Percentiles rank a stretch among this genome's conserved stretches.
These are phyloP conservation scores for Peromyscus californicus DNA, from an alignment of 2,113 vertebrate species.

Conservation along the genomic window DNA sequence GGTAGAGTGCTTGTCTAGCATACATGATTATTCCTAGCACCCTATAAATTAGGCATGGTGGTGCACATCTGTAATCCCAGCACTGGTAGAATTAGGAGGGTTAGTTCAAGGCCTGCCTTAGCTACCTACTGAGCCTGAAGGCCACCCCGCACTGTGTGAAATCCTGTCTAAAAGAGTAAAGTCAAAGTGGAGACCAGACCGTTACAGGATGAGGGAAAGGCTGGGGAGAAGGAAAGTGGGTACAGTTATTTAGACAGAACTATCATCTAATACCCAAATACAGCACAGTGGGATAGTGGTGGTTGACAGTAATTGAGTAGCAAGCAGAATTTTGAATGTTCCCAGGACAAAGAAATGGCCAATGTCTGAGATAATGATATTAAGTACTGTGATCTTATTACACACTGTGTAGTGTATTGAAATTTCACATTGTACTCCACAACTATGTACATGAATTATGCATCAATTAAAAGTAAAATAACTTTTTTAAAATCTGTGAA, in stretches of 20 bases:
- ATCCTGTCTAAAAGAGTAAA: background rate
- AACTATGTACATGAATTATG: background rate
- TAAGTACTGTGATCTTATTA: background rate
- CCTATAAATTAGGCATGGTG: background rate
- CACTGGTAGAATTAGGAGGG: background rate
- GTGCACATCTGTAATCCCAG: background rate
- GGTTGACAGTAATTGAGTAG: background rate
- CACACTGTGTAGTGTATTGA: background rate
- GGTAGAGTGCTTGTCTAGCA: background rate
- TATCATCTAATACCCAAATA: background rate
- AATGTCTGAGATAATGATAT: background rate
- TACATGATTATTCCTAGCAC: background rate
- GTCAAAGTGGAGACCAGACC: background rate
- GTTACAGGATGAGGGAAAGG: background rate
- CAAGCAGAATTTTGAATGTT: background rate
- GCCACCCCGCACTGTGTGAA: too few relatives aligned
- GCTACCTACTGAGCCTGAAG: background rate
- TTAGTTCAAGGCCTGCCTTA: background rate
- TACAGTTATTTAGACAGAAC: background rate
- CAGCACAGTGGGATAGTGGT: background rate
- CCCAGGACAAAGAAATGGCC: conserved; percentile 21
- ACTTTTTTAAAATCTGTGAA: background rate
- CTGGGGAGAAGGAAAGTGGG: background rate
- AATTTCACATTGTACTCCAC: background rate
- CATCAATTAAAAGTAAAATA: background rate